Conservation (phyloP, 1,140 invertebrate species). For the Mylabris phalerata region DNA sequence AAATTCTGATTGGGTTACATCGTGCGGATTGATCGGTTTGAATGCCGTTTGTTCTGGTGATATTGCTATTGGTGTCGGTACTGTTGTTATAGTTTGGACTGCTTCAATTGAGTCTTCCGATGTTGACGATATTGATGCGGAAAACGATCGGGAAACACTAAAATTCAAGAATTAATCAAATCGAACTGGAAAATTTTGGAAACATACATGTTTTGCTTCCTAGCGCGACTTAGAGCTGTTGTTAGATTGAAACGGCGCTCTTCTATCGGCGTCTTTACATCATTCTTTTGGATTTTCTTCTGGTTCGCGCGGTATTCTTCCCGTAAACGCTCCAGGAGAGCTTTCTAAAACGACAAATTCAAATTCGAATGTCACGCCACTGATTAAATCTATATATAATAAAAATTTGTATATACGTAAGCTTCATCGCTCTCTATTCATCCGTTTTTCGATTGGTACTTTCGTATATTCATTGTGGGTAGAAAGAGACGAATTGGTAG, state of each 20-base stretch:
- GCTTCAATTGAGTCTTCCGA: slow-evolving; percentile 34
- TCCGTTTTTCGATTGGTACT: not conserved
- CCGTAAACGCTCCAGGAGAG: slow-evolving; percentile 32
- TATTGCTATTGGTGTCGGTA: slow-evolving; percentile 16
- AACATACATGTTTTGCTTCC: slow-evolving; percentile 41
- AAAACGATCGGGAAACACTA: slow-evolving; percentile 5
- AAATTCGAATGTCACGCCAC: not conserved
- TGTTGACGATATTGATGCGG: slow-evolving; percentile 23
- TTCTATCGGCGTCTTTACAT: slow-evolving; percentile 31
- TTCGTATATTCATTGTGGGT: not conserved
- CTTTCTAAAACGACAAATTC: slow-evolving; percentile 29
- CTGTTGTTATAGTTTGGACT: too few species aligned
- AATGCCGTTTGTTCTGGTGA: slow-evolving; percentile 26
- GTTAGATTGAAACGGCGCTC: slow-evolving; percentile 34
- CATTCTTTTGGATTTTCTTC: slow-evolving; percentile 29
- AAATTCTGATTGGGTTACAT: slow-evolving; percentile 37
- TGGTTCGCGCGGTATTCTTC: slow-evolving; percentile 34
- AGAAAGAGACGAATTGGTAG: not conserved
- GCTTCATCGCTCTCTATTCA: too few species aligned
- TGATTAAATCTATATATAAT: not conserved
- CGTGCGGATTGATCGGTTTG: slow-evolving; percentile 32
- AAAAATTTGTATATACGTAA: too few species aligned
- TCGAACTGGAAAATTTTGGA: not conserved
- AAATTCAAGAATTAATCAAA: not conserved
- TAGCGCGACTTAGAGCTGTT: slow-evolving; percentile 31